Evolutionary conservation across 2,797 vertebrate species (phyloP), one percentile per base, ranked within the genome.

Genomic region (Parauchenoglanis punctatus): DNA sequence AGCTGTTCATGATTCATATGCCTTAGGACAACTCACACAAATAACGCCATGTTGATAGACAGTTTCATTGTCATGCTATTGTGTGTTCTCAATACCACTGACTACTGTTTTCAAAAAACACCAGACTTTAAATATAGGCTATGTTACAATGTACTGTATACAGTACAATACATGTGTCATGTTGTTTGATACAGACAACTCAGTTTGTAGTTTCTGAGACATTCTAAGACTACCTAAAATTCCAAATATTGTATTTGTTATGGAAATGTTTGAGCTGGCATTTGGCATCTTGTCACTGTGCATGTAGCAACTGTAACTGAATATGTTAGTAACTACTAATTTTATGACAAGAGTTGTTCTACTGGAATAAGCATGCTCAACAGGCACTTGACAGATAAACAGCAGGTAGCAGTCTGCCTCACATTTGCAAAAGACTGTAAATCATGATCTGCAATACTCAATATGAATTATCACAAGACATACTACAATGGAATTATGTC

Each of bases 321-420:
- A 68, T 83, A 68, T 83, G 81, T 12, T 28, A 35, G 7, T 28
- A 54, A 31, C 81, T 68, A 2, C 4, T 11, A 23, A 68, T 83
- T 83, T 67, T 28, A 68, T 54, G 63, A 52, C 17, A 31, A 49
- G 46, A 31, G 63, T 65, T 67, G 44, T 52, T 67, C 59, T 67
- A 67, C n/a, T 13, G 28, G 11, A 56, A 70, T 70, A 84, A 84
- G 25, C 31, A 78, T n/a, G 28, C 83, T 82, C 67, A 84, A 72
- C 67, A 58, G 83, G 81, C 12, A 72, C 49, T 84, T 72, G 70
- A 83, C 61, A 76, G 72, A 65, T 49, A 82, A 75, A 67, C 81
- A 84, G 81, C 56, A 44, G 86, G 84, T 85, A 17, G 67, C 80
- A 83, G 44, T 44, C 56, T 81, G 56, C 12, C 56, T 46, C 31